These are phyloP conservation scores for Macrosiphum euphorbiae DNA, from an alignment of 2,888 invertebrate species.

Conservation along the genomic window DNA sequence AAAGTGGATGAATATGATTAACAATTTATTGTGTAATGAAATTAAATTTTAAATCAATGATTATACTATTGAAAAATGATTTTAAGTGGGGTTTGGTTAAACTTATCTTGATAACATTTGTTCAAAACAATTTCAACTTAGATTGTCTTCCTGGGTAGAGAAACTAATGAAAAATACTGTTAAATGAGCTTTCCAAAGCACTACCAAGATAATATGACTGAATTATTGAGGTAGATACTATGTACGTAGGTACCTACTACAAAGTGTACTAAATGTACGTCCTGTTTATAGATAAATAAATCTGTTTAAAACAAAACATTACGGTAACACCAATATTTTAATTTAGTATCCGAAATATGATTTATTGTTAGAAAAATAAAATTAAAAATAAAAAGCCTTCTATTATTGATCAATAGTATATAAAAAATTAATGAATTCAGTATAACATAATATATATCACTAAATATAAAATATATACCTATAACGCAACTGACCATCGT, in stretches of 20 bases:
- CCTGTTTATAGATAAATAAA: background rate
- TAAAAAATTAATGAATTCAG: background rate
- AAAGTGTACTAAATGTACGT: background rate
- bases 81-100: background rate
- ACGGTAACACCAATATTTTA: background rate
- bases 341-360: background rate
- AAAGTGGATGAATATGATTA: background rate
- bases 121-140: background rate
- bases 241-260: background rate
- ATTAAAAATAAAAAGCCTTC: background rate
- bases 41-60: too few species aligned
- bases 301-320: background rate
- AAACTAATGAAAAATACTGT: background rate
- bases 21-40: too few species aligned
- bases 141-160: background rate
- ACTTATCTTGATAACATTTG: background rate
- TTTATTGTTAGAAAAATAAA: background rate
- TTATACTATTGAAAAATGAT: background rate
- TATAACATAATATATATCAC: background rate
- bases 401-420: background rate
- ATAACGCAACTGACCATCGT: background rate
- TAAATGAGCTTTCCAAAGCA: background rate
- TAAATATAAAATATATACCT: background rate
- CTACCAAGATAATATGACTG: background rate
- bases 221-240: background rate